phyloP scores from a whole-genome alignment of 1,140 invertebrate genomes.

The Achroia grisella region DNA sequence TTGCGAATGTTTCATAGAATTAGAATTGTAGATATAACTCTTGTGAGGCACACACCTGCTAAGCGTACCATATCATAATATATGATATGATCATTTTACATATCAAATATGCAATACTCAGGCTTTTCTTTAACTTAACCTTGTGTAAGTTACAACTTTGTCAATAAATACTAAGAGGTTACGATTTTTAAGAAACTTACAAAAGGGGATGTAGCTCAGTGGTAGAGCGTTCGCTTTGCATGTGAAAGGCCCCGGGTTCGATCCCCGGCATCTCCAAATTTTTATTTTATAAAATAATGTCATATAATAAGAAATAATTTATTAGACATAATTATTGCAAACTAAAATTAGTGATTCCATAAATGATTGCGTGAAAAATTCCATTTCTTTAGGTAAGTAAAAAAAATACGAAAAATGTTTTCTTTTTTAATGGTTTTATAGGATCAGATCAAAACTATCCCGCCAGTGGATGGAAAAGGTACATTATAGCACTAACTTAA shows the following conservation, averaged over 20 bases:
- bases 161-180: not conserved
- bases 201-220: conserved; percentile 74
- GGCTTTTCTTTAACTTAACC: no score
- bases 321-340: no score
- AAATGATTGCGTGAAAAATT: conserved; percentile 10
- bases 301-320: no score
- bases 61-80: not conserved
- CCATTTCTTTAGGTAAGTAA: not conserved
- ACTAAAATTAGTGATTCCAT: not conserved
- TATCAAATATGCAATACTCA: no score
- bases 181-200: not conserved
- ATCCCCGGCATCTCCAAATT: conserved; percentile 82
- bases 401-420: conserved; percentile 6
- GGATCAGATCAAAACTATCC: conserved; percentile 19
- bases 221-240: conserved; percentile 95
- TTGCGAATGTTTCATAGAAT: no score
- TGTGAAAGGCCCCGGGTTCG: conserved; percentile 92
- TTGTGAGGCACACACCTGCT: not conserved
- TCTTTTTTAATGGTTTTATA: conserved; percentile 23
- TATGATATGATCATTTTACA: no score
- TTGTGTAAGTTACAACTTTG: no score
- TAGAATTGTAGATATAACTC: no score
- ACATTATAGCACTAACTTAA: conserved; percentile 3
- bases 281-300: no score
- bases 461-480: conserved; percentile 1